phyloP scores from a whole-genome alignment of 2,888 invertebrate genomes.

The Alentia gelatinosa region DNA sequence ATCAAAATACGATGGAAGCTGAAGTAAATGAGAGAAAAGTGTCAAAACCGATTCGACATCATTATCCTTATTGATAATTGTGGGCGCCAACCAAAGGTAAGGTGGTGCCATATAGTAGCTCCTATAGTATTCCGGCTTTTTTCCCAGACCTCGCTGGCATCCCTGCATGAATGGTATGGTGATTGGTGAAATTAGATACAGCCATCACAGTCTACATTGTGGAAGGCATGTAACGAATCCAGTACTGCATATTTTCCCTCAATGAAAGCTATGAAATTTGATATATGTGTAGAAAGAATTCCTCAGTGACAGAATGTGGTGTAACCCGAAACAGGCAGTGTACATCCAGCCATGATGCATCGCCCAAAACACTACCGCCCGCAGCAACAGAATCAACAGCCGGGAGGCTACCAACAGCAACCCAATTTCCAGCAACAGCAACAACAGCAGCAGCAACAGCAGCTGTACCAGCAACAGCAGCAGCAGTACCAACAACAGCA shows the following conservation, averaged over 20 bases:
- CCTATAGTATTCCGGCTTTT: not conserved
- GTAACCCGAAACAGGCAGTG: slow-evolving; percentile 19
- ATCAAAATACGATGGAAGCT: no score
- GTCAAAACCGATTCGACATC: no score
- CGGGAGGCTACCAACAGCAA: not conserved
- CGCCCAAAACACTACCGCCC: slow-evolving; percentile 5
- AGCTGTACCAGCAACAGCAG: not conserved
- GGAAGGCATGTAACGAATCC: not conserved
- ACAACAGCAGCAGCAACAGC: not conserved
- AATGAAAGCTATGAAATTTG: not conserved
- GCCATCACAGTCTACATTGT: not conserved
- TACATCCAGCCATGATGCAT: slow-evolving; percentile 54
- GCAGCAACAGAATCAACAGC: not conserved
- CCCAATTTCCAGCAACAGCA: not conserved
- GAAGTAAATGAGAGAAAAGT: no score
- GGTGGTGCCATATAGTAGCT: no score
- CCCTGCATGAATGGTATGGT: no score
- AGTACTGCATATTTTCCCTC: not conserved
- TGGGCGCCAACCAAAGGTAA: no score
- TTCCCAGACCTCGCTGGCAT: not conserved
- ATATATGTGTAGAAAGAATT: not conserved
- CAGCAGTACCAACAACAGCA: not conserved
- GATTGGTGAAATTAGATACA: no score
- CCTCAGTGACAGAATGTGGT: not conserved
- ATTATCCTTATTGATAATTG: no score